A percentile compares a stretch with the other conserved stretches of the same genome.
Evolutionary conservation across 2,113 vertebrate genomes (phyloP).

Genomic region (Aplodontia rufa): DNA sequence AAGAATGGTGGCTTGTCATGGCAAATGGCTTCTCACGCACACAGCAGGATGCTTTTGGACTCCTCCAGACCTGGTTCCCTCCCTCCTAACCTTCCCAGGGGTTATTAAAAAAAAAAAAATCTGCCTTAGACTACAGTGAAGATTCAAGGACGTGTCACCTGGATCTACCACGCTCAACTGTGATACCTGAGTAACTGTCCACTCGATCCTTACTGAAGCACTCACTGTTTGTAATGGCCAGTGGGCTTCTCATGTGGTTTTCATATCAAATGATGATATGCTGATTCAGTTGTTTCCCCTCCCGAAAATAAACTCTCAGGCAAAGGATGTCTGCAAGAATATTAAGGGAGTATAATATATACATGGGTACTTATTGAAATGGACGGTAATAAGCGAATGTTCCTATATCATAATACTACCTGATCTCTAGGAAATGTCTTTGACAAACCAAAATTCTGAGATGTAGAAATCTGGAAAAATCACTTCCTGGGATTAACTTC

Average conservation of each 20-base stretch:
- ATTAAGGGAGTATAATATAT: constrained; percentile 59
- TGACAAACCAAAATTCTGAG: constrained; percentile 67
- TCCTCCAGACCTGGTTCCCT: background rate
- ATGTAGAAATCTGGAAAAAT: constrained; percentile 69
- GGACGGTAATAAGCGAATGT: constrained; percentile 63
- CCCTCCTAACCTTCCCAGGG: background rate
- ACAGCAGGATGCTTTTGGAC: background rate
- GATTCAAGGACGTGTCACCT: constrained; percentile 33
- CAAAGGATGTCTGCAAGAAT: constrained; percentile 55
- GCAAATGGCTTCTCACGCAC: background rate
- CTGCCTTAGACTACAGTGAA: constrained; percentile 69
- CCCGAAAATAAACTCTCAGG: constrained; percentile 63
- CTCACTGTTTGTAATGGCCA: constrained; percentile 50
- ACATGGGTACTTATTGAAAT: constrained; percentile 74
- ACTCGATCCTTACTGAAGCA: constrained; percentile 4
- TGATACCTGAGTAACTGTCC: constrained; percentile 60
- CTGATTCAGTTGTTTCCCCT: constrained; percentile 15
- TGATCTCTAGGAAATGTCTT: constrained; percentile 78
- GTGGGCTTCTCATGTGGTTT: constrained; percentile 47
- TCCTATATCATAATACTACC: constrained; percentile 67
- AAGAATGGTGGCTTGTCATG: background rate
- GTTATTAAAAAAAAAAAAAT: background rate
- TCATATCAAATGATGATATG: constrained; percentile 48
- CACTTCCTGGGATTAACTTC: constrained; percentile 67
- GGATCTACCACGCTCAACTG: constrained; percentile 22